A percentile compares a stretch with the other conserved stretches of the same genome.
Conservation (phyloP, 2,113 vertebrate genomes). For the Rousettus leschenaultii region DNA sequence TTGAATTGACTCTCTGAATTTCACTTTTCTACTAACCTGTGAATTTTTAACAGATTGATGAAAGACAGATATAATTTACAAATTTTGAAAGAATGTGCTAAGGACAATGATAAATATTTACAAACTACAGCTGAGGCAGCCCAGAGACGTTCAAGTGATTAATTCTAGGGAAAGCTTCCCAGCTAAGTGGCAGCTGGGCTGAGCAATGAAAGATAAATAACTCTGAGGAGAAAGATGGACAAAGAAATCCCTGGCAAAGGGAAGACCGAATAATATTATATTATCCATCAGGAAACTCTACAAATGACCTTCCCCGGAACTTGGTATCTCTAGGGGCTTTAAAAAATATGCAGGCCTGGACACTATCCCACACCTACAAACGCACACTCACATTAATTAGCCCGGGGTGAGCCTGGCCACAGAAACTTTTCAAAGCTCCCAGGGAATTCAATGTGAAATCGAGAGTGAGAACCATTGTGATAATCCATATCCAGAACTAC, state of each 20-base stretch:
- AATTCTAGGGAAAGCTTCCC: background rate
- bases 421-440: background rate
- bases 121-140: background rate
- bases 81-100: background rate
- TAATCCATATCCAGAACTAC: background rate
- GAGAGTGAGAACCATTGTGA: background rate
- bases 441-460: background rate
- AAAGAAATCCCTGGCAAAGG: background rate
- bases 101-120: background rate
- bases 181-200: background rate
- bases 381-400: background rate
- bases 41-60: background rate
- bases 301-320: background rate
- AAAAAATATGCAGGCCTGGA: background rate
- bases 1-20: background rate
- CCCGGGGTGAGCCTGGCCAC: background rate
- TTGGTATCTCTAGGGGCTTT: background rate
- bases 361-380: background rate
- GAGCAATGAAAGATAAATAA: background rate
- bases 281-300: background rate
- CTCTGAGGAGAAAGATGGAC: background rate
- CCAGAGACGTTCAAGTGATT: background rate
- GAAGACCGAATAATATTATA: background rate
- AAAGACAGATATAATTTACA: constrained; percentile 6
- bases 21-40: background rate